These are phyloP conservation scores for Nesospiza acunhae DNA, from an alignment of 2,113 vertebrate genomes.

Conservation along the genomic window DNA sequence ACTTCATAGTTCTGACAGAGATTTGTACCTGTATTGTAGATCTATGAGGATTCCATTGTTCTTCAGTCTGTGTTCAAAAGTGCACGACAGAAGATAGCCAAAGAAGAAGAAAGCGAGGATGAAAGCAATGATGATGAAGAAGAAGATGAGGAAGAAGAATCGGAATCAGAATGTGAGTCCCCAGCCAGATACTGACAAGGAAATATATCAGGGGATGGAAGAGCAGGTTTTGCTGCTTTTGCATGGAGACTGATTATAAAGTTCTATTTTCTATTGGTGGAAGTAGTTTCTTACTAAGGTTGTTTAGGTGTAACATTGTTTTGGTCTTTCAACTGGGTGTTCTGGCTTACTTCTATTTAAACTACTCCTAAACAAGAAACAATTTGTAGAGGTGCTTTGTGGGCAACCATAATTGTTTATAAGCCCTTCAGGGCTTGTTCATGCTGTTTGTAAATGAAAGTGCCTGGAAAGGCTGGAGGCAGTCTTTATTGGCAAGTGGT, in stretches of 20 bases:
- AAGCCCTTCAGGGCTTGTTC: neutral
- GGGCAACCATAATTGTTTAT: neutral
- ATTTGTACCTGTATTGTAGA: constrained; percentile 73
- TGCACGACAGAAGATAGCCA: constrained; percentile 94
- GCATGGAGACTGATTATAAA: neutral
- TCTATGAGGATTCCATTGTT: constrained; percentile 98
- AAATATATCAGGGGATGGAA: neutral
- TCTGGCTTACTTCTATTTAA: neutral
- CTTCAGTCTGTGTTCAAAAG: constrained; percentile 98
- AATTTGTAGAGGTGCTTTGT: neutral
- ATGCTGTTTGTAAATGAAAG: neutral
- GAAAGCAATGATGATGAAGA: constrained; percentile 89
- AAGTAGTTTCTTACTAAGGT: neutral
- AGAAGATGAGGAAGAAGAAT: constrained; percentile 85
- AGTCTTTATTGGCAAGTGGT: neutral
- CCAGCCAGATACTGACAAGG: neutral
- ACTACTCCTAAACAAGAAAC: neutral
- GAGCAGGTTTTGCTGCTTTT: neutral
- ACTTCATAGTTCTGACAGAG: neutral
- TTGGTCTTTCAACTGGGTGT: neutral
- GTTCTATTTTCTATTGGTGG: neutral
- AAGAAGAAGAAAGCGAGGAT: constrained; percentile 94
- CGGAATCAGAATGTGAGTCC: constrained; percentile 88
- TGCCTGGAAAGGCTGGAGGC: neutral
- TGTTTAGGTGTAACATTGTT: neutral